Evolutionary conservation across 2,888 invertebrate genomes (phyloP), one percentile per base, ranked within the genome.

Genomic region (Melanostoma scalare): DNA sequence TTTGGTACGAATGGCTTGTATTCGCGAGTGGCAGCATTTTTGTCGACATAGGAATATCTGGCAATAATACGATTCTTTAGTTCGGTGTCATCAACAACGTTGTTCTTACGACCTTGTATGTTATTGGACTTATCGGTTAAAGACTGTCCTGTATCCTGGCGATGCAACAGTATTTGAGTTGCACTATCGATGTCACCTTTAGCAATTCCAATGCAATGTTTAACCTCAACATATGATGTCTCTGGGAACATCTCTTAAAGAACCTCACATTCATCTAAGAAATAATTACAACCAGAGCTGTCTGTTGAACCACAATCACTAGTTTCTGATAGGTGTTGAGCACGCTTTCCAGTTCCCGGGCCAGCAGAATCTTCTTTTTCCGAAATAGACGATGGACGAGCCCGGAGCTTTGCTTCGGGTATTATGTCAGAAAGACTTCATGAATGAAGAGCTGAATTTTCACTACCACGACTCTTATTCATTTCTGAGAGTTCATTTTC

Each of bases 191-290:
- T 93, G 89, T 97, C 96, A 0, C 97, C 97, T 85, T 94, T 94
- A 0, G 96, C 96, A 86, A 97, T 95, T 0, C 96, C 94, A 86
- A 98, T 93, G 91, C 98, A 98, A 90, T 97, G 97, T 88, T 95
- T 95, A 42, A 95, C 94, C 93, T 95, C 95, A 89, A 95, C 93
- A 38, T 93, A 92, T 82, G 94, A 94, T 0, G 96, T 94, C 85
- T 95, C 94, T 0, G 98, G 98, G 91, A 98, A 98, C 96, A 98
- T 97, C 92, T 98, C 98, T 86, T 95, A 94, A 40, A 98, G 91
- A 40, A 93, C 92, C 63, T 94, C 93, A 87, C 94, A 93, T 88
- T 94, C 94, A 46, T 93, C 93, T 0, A 92, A 89, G 87, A 93
- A 93, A 79, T 91, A 92, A 87, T 94, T 94, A 78, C 93, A 94